Evolutionary conservation across 2,797 vertebrate genomes (phyloP).

Genomic region (Galago senegalensis): DNA sequence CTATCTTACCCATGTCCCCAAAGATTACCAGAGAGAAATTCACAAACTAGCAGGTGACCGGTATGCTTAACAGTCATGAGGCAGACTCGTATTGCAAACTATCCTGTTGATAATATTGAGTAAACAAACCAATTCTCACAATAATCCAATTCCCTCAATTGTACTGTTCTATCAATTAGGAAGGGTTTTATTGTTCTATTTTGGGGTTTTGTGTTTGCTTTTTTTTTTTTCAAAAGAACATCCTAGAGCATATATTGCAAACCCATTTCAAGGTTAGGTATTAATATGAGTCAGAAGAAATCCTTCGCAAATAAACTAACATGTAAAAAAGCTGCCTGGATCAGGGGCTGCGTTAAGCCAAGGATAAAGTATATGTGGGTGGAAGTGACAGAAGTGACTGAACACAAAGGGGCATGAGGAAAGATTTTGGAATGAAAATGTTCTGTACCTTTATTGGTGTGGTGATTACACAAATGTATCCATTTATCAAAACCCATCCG

Average conservation of each 20-base stretch:
- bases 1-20: neutral
- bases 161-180: neutral
- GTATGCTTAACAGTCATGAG: neutral
- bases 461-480: neutral
- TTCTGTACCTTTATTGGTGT: neutral
- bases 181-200: neutral
- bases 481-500: constrained; percentile 41
- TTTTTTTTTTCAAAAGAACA: neutral
- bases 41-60: constrained; percentile 27
- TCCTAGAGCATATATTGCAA: constrained; percentile 28
- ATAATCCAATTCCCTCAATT: constrained; percentile 15
- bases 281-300: constrained; percentile 30
- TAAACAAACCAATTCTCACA: constrained; percentile 34
- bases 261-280: neutral
- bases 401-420: neutral
- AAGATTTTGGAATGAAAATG: neutral
- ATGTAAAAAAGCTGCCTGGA: constrained; percentile 11
- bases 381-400: neutral
- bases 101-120: neutral
- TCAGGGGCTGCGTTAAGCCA: neutral
- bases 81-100: neutral
- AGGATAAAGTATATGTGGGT: neutral
- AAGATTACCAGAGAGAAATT: constrained; percentile 45
- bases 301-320: constrained; percentile 41
- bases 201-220: neutral